Evolutionary conservation across 2,888 invertebrate species (phyloP).

Genomic region (Mesorhabditis sp.): DNA sequence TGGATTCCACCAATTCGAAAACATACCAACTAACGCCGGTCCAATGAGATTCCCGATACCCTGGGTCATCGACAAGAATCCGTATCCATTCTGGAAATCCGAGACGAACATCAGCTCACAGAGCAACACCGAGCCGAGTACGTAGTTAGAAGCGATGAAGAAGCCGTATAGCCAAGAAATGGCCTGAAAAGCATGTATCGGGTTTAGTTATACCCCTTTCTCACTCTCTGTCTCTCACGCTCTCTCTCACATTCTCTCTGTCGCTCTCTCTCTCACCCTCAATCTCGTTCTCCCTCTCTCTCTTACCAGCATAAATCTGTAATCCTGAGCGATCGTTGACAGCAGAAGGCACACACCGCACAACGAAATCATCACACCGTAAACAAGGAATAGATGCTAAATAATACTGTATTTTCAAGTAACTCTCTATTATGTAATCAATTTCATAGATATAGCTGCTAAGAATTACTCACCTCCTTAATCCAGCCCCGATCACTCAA

Average conservation of each 20-base stretch:
- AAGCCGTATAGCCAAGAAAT: slow-evolving; percentile 21
- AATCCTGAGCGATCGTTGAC: slow-evolving; percentile 51
- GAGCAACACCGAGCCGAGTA: slow-evolving; percentile 62
- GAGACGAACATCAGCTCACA: slow-evolving; percentile 84
- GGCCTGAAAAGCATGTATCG: not conserved
- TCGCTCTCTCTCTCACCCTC: no score
- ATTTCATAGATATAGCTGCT: not conserved
- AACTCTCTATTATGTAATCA: not conserved
- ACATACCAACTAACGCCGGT: slow-evolving; percentile 77
- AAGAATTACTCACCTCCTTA: slow-evolving; percentile 12
- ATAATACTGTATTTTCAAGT: not conserved
- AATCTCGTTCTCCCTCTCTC: not conserved
- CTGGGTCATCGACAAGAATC: slow-evolving; percentile 79
- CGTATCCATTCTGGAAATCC: slow-evolving; percentile 85
- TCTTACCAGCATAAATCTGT: slow-evolving; percentile 14
- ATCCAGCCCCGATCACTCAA: slow-evolving; percentile 78
- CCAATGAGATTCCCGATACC: slow-evolving; percentile 84
- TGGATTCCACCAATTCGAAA: not conserved
- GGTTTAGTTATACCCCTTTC: not conserved
- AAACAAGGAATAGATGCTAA: slow-evolving; percentile 63
- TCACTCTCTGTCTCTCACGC: not conserved
- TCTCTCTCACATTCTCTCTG: no score
- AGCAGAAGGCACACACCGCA: slow-evolving; percentile 59
- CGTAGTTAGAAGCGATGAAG: slow-evolving; percentile 32
- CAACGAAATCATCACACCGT: slow-evolving; percentile 71